Evolutionary conservation across 2,888 invertebrate species (phyloP), one percentile per base, ranked within the genome.

Genomic region (Oligia fasciuncula): DNA sequence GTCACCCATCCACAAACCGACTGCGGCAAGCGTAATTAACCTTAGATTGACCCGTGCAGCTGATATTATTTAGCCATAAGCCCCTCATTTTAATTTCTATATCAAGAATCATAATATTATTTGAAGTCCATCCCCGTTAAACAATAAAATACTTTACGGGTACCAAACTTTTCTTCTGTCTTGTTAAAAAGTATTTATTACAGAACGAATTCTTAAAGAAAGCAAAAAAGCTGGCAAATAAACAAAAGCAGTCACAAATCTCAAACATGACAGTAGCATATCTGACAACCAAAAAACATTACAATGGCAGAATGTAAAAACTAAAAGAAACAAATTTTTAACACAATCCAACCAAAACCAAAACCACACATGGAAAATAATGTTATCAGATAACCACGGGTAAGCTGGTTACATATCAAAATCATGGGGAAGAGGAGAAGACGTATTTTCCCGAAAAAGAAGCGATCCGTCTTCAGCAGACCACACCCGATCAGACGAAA

Each of bases 401-500:
- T 69, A 69, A 69, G 19, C 73, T 57, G 40, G 49, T 71, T 23
- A 65, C 1, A 69, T 8, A n/a, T 49, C 68, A 76, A 72, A 75
- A 91, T 73, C 79, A 94, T 95, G 95, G 94, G 93, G 1, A 95
- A 93, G 68, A 91, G 91, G 3, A 93, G 3, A 65, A 54, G 93
- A 74, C 91, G 92, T 77, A 91, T 93, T 29, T 94, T 95, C 57
- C 93, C 93, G 0, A 94, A 91, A 80, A 93, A 91, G 73, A 95
- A 95, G 79, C 85, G 91, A 23, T 95, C 95, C 0, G 93, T 95
- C 0, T 95, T 95, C 88, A 94, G 95, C 4, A 90, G 95, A 85
- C 95, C 95, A 0, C 94, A 95, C 77, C 95, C 95, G 0, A 94
- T 95, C 9, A 92, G 94, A 63, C 86, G 95, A 8, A 95, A 95